These are phyloP conservation scores for Mesitornis unicolor DNA, from an alignment of 2,113 vertebrate species.

Conservation along the genomic window DNA sequence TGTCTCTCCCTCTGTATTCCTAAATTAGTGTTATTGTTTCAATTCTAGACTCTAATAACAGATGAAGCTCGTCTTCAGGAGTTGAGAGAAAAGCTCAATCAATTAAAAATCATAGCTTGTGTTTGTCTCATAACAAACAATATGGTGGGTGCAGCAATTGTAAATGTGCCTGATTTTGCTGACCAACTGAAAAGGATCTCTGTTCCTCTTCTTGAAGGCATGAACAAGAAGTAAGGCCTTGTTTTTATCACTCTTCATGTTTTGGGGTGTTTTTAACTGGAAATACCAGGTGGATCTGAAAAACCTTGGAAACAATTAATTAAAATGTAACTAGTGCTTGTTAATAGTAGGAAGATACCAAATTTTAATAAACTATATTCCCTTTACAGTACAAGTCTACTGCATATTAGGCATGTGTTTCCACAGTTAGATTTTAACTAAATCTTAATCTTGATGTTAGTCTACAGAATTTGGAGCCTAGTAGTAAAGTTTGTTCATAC, in stretches of 20 bases:
- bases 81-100: conserved; percentile 82
- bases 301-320: background rate
- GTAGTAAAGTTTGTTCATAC: background rate
- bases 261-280: background rate
- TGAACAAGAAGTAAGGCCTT: conserved; percentile 84
- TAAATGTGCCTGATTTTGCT: conserved; percentile 78
- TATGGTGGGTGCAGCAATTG: conserved; percentile 78
- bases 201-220: conserved; percentile 85
- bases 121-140: conserved; percentile 87
- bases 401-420: background rate
- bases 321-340: background rate
- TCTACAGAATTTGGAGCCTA: background rate
- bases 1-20: background rate
- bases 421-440: background rate
- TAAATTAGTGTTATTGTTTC: background rate
- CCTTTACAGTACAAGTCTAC: background rate
- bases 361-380: background rate
- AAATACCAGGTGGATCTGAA: background rate
- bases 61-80: conserved; percentile 87
- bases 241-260: background rate
- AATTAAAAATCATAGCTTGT: conserved; percentile 81
- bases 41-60: conserved; percentile 84
- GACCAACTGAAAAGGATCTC: conserved; percentile 85
- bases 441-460: background rate
- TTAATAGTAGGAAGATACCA: background rate